These are phyloP conservation scores for Pangasianodon hypophthalmus DNA, from an alignment of 2,113 vertebrate genomes.

Conservation along the genomic window DNA sequence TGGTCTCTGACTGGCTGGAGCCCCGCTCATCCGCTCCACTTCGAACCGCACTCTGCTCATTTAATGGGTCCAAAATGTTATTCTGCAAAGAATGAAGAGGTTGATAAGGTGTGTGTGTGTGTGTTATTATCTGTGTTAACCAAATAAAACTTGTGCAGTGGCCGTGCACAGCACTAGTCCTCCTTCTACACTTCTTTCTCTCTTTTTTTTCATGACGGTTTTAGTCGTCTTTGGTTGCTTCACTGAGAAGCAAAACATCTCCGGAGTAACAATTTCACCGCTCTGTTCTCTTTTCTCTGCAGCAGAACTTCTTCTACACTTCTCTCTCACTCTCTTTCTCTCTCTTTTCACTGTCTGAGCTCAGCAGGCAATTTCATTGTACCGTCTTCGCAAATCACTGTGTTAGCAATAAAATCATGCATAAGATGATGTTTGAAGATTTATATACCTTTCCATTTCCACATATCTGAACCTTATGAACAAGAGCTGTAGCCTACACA, in stretches of 20 bases:
- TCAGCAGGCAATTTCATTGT: background rate
- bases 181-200: background rate
- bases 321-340: constrained; percentile 19
- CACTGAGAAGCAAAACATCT: background rate
- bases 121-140: constrained; percentile 57
- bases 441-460: background rate
- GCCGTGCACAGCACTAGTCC: constrained; percentile 36
- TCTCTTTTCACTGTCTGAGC: background rate
- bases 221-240: background rate
- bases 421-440: background rate
- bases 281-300: background rate
- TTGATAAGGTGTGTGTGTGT: background rate
- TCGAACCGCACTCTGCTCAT: constrained; percentile 3
- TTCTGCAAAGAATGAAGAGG: constrained; percentile 18
- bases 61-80: constrained; percentile 30
- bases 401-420: background rate
- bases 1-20: constrained; percentile 49
- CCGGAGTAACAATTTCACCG: background rate
- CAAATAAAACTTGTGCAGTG: background rate
- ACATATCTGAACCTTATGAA: background rate
- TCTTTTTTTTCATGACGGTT: background rate
- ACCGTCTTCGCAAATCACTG: background rate
- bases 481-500: background rate
- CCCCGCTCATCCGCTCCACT: constrained; percentile 14
- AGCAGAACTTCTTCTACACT: constrained; percentile 44